Percentiles rank a stretch among this genome's conserved stretches.
Evolutionary conservation across 2,113 vertebrate genomes (phyloP).

Genomic region (Phodopus roborovskii): DNA sequence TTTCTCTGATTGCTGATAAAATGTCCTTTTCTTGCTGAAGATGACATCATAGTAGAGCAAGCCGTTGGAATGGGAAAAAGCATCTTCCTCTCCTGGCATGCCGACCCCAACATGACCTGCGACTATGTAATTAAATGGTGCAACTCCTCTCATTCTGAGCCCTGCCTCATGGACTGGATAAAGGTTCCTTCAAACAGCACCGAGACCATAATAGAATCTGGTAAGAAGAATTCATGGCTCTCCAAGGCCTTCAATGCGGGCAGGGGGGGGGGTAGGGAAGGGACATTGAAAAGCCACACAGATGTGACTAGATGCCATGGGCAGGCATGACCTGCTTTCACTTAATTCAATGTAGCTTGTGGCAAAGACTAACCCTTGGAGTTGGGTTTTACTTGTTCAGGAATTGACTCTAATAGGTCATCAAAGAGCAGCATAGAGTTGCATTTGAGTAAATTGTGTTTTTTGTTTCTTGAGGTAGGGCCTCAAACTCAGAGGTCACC

Average conservation of each 20-base stretch:
- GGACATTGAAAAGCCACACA: background rate
- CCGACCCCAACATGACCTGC: slow-evolving; percentile 85
- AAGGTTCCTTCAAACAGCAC: slow-evolving; percentile 84
- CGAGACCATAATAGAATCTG: slow-evolving; percentile 84
- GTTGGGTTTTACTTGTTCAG: background rate
- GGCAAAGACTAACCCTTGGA: background rate
- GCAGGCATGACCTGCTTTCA: background rate
- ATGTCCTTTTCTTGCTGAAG: slow-evolving; percentile 71
- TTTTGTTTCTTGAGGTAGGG: background rate
- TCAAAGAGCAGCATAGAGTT: background rate
- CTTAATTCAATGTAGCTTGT: background rate
- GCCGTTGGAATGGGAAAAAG: slow-evolving; percentile 80
- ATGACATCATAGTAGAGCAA: slow-evolving; percentile 81
- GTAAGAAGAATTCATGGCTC: slow-evolving; percentile 78
- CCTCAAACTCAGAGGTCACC: background rate
- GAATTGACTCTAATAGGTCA: background rate
- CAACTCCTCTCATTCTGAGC: slow-evolving; percentile 76
- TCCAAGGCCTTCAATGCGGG: background rate
- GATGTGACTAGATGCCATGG: no score
- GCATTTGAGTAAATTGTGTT: background rate
- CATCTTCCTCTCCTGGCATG: slow-evolving; percentile 86
- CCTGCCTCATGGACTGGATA: slow-evolving; percentile 86
- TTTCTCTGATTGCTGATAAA: background rate
- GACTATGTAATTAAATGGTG: slow-evolving; percentile 88
- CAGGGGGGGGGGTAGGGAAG: no score